Evolutionary conservation across 2,888 invertebrate genomes (phyloP), one percentile per base, ranked within the genome.

Genomic region (Hartigia nigra): DNA sequence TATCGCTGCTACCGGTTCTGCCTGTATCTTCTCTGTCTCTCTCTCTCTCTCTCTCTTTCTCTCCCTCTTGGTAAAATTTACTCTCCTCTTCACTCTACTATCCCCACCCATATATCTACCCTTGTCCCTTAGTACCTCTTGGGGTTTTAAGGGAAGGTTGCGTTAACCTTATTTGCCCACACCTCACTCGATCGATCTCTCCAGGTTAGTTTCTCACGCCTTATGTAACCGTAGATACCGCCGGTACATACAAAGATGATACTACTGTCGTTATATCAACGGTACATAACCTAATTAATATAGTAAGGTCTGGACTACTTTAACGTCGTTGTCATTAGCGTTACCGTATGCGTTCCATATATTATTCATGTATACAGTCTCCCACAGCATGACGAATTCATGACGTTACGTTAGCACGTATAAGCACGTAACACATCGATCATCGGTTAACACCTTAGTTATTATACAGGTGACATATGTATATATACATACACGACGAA

Each of bases 51-150:
- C 37, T 39, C 37, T 37, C 37, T 9, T 14, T 39, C 39, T 39
- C 39, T 39, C 39, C 5, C 55, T 74, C 12, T 3, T 23, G 23
- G 35, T 74, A 74, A 74, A 12, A 74, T 31, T 74, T 32, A 34
- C 74, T 55, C 55, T 55, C 55, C 55, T 23, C 23, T 23, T 23
- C 23, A 55, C 55, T 23, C 23, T 9, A 9, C 39, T 39, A 39
- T 39, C 39, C n/a, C 34, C 23, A 23, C 2, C 55, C 9, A 55
- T 55, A 9, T 55, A 55, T 74, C 32, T 35, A 23, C n/a, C 12
- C 35, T 74, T 4, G 74, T 35, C n/a, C 74, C 35, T 31, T n/a
- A 69, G 69, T 77, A 72, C 70, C 34, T 31, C 36, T 69, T 77
- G n/a, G 34, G 4, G 70, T 70, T 23, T 32, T 70, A 32, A 35